Conservation (phyloP, 1,140 invertebrate species). For the Venturia canescens region DNA sequence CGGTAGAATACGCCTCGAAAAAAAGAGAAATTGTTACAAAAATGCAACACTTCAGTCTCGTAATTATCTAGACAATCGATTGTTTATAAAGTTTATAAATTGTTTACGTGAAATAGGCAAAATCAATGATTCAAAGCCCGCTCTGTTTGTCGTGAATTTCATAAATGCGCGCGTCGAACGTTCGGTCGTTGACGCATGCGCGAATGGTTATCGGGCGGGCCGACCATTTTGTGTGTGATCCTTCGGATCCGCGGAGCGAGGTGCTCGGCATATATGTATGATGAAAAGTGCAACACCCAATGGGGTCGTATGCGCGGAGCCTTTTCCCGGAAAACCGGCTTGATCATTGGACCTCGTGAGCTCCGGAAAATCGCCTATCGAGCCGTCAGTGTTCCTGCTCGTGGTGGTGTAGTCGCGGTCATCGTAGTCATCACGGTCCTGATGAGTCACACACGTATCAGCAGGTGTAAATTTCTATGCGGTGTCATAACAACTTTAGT, state of each 20-base stretch:
- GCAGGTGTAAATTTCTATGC: slow-evolving; percentile 24
- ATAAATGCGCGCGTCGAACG: not conserved
- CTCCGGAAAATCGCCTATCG: slow-evolving; percentile 41
- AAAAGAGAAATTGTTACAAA: too few species aligned
- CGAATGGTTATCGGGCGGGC: not conserved
- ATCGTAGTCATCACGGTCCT: not conserved
- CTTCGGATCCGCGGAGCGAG: not conserved
- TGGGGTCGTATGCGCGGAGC: slow-evolving; percentile 13
- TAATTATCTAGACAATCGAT: too few species aligned
- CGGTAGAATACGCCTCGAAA: too few species aligned
- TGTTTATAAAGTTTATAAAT: too few species aligned
- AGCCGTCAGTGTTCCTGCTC: slow-evolving; percentile 6
- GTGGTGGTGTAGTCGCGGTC: not conserved
- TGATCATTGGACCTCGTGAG: slow-evolving; percentile 32
- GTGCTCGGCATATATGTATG: not conserved
- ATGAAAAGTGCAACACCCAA: slow-evolving; percentile 41
- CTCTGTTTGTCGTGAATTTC: not conserved
- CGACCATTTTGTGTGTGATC: not conserved
- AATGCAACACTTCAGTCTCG: too few species aligned
- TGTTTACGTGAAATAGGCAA: too few species aligned
- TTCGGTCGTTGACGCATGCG: not conserved
- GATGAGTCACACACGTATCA: slow-evolving; percentile 34
- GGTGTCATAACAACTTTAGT: slow-evolving; percentile 24
- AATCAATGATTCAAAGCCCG: too few species aligned
- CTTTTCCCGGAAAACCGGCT: slow-evolving; percentile 32